Percentiles rank a stretch among this genome's conserved stretches.
Conservation (phyloP, 2,888 invertebrate species). For the Mellilla xanthometata region DNA sequence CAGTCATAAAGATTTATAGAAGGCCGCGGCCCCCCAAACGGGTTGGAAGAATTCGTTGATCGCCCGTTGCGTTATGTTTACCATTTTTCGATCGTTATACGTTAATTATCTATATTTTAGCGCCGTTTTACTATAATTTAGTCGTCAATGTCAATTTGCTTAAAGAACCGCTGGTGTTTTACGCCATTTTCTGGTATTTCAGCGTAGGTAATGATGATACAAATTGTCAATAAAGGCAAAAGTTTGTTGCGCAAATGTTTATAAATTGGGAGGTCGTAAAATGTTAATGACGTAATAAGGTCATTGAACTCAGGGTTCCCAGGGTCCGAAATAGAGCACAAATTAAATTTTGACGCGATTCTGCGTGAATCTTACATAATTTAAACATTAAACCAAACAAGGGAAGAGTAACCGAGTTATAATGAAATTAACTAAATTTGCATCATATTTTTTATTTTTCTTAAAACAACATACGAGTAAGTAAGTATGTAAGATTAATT, state of each 20-base stretch:
- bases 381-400: too few species aligned
- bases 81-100: slow-evolving; percentile 18
- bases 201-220: slow-evolving; percentile 3
- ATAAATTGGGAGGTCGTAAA: slow-evolving; percentile 8
- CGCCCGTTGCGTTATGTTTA: slow-evolving; percentile 9
- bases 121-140: slow-evolving; percentile 15
- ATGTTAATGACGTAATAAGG: neutral
- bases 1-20: slow-evolving; percentile 67
- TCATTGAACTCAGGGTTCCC: neutral
- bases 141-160: slow-evolving; percentile 19
- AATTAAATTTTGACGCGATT: too few species aligned
- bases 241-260: slow-evolving; percentile 2
- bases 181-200: slow-evolving; percentile 7
- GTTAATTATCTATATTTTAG: slow-evolving; percentile 15
- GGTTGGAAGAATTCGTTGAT: slow-evolving; percentile 5
- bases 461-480: neutral
- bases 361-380: too few species aligned
- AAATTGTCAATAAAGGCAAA: slow-evolving; percentile 8
- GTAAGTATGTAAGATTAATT: too few species aligned
- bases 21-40: slow-evolving; percentile 39
- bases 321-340: neutral
- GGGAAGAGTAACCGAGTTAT: too few species aligned
- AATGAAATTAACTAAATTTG: neutral
- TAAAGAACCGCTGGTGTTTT: neutral
- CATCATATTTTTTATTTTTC: neutral